Percentiles rank a stretch among this genome's conserved stretches.
These are phyloP conservation scores for Globodera rostochiensis DNA, from an alignment of 1,140 invertebrate species.

Conservation along the genomic window DNA sequence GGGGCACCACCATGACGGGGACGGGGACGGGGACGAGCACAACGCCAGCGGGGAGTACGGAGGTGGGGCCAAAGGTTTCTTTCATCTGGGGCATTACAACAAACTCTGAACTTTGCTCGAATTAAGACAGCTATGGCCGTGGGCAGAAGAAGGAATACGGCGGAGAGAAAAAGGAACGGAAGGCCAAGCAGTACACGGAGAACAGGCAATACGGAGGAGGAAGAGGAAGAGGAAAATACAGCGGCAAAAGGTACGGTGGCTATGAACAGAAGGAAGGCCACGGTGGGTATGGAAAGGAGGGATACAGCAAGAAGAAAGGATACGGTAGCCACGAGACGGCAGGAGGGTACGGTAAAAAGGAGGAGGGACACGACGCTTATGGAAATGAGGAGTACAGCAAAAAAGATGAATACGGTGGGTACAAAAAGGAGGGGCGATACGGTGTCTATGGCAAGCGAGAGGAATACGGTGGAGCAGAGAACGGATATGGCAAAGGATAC, in stretches of 20 bases:
- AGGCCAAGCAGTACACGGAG: conserved; percentile 6
- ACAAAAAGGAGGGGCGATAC: not conserved
- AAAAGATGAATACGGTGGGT: not conserved
- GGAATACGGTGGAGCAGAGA: not conserved
- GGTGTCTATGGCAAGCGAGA: not conserved
- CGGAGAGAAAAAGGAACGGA: not conserved
- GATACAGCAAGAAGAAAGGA: not conserved
- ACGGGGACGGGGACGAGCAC: too few species aligned
- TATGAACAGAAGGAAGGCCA: not conserved
- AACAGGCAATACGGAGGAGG: not conserved
- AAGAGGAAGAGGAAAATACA: not conserved
- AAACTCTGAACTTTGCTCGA: too few species aligned
- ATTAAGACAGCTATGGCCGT: too few species aligned
- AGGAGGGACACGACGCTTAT: too few species aligned
- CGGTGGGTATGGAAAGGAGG: not conserved
- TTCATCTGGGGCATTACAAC: too few species aligned
- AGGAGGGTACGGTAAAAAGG: not conserved
- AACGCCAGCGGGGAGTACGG: too few species aligned
- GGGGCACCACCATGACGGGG: too few species aligned
- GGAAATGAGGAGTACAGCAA: not conserved
- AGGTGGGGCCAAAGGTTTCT: too few species aligned
- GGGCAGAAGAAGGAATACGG: conserved; percentile 13
- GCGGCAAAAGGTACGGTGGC: not conserved
- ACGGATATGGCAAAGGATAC: not conserved
- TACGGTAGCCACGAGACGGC: not conserved